A percentile compares a stretch with the other conserved stretches of the same genome.
Evolutionary conservation across 2,113 vertebrate genomes (phyloP).

Genomic region (Phalacrocorax brasilianus): DNA sequence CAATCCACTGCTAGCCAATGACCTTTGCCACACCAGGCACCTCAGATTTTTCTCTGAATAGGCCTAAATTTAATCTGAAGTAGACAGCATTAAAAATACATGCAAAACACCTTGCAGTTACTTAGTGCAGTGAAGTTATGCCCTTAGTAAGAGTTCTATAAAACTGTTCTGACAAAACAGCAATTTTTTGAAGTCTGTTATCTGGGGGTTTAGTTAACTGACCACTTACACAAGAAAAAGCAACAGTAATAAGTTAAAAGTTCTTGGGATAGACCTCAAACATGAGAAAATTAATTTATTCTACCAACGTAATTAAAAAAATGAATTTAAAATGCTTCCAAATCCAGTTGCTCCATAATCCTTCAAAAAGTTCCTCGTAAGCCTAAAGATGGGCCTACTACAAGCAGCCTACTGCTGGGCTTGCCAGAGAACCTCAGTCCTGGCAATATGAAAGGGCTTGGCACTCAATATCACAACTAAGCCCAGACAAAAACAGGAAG

Average conservation of each 20-base stretch:
- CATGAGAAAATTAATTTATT: neutral
- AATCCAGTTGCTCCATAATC: neutral
- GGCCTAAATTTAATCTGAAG: neutral
- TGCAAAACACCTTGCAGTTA: neutral
- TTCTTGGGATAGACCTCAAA: neutral
- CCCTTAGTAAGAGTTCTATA: neutral
- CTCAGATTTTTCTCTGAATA: neutral
- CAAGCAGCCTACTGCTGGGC: neutral
- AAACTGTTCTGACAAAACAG: neutral
- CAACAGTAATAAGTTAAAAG: neutral
- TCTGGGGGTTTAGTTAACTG: neutral
- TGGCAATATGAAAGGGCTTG: neutral
- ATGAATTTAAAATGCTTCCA: neutral
- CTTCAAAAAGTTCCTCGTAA: neutral
- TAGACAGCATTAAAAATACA: neutral
- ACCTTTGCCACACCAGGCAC: neutral
- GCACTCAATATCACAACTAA: neutral
- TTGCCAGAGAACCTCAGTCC: neutral
- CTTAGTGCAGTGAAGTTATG: neutral
- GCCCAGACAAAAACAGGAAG: neutral
- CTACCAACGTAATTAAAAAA: neutral
- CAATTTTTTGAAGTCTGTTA: neutral
- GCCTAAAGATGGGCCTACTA: neutral
- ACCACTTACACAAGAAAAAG: neutral
- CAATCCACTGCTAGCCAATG: neutral